Percentiles rank a stretch among this genome's conserved stretches.
These are phyloP conservation scores for Microplitis manilae DNA, from an alignment of 2,888 invertebrate genomes.

Conservation along the genomic window DNA sequence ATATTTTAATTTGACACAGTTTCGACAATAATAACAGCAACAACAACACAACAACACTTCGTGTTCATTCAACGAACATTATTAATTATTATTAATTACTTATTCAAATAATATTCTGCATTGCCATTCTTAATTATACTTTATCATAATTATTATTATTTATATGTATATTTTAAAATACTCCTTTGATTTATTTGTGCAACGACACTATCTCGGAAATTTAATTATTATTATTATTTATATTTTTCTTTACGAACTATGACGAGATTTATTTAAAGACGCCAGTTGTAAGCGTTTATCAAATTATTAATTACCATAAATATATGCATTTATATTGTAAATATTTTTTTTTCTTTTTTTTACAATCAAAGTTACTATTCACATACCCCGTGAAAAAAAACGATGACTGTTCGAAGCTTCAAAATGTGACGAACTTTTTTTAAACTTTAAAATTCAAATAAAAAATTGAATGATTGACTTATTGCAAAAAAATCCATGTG, in stretches of 20 bases:
- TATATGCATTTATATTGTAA: conserved; percentile 13
- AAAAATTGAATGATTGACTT: too few relatives aligned
- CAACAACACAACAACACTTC: conserved; percentile 57
- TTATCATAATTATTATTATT: background rate
- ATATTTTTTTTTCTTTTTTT: conserved; percentile 27
- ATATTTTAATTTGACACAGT: conserved; percentile 69
- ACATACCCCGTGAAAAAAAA: background rate
- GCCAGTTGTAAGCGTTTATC: conserved; percentile 15
- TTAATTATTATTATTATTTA: background rate
- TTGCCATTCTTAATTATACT: background rate
- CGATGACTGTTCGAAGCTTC: too few relatives aligned
- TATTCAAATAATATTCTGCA: conserved; percentile 30
- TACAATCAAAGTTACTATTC: conserved; percentile 14
- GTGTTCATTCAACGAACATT: conserved; percentile 28
- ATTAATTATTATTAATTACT: conserved; percentile 43
- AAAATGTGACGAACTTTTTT: too few relatives aligned
- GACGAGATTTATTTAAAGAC: conserved; percentile 6
- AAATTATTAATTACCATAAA: conserved; percentile 14
- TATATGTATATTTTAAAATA: conserved; percentile 4
- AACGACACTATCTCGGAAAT: conserved; percentile 13
- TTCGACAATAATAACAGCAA: conserved; percentile 67
- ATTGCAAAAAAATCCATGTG: too few relatives aligned
- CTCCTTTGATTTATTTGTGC: conserved; percentile 16
- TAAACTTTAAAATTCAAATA: too few relatives aligned
- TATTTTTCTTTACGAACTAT: background rate